These are phyloP conservation scores for Dioctria rufipes DNA, from an alignment of 2,888 invertebrate species.

Conservation along the genomic window DNA sequence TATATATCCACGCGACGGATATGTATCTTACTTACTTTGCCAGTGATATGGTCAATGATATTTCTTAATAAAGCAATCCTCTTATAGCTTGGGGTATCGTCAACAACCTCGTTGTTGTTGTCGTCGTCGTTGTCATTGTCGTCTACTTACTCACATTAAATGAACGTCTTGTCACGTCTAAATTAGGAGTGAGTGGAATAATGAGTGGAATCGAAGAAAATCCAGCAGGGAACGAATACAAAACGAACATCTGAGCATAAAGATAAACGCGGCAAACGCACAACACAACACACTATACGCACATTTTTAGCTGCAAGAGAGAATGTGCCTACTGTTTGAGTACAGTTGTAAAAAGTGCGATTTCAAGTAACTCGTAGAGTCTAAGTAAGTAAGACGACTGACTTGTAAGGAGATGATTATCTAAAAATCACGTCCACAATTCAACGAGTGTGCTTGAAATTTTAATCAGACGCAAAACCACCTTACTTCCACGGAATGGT, in stretches of 20 bases:
- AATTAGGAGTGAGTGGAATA: conserved; percentile 52
- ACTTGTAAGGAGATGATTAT: conserved; percentile 49
- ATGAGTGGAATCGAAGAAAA: conserved; percentile 45
- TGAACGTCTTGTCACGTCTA: conserved; percentile 51
- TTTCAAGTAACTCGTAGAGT: conserved; percentile 1
- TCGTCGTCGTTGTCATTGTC: background rate
- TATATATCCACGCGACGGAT: conserved; percentile 50
- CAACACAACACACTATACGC: background rate
- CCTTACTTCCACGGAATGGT: background rate
- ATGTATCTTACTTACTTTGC: conserved; percentile 27
- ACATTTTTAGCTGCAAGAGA: background rate
- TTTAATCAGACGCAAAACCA: conserved; percentile 27
- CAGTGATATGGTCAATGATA: conserved; percentile 24
- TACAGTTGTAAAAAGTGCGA: conserved; percentile 40
- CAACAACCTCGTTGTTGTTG: background rate
- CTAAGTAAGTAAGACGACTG: background rate
- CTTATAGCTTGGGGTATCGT: background rate
- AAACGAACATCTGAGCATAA: background rate
- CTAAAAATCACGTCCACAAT: conserved; percentile 48
- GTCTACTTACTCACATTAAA: conserved; percentile 10
- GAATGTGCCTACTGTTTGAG: conserved; percentile 45
- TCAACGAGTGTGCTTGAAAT: conserved; percentile 47
- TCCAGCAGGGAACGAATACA: background rate
- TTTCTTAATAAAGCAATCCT: conserved; percentile 52
- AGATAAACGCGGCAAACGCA: background rate